Conservation (phyloP, 1,140 invertebrate species). For the Macrostomum lignano region DNA sequence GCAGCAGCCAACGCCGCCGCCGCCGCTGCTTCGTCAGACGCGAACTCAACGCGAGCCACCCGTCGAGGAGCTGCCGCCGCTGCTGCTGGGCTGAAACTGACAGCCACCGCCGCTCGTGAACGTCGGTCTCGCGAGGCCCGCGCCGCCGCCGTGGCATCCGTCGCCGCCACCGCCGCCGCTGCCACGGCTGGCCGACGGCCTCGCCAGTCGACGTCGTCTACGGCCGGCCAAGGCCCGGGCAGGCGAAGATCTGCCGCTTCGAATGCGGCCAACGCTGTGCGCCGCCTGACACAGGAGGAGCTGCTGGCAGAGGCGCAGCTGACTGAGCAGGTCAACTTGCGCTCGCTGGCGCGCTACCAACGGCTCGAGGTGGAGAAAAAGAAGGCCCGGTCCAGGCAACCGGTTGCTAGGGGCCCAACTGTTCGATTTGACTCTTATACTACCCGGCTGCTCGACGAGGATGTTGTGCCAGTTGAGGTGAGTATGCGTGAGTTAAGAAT, state of each 20-base stretch:
- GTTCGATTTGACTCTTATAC: slow-evolving; percentile 46
- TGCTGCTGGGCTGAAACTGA: not conserved
- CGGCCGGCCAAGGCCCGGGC: too few species aligned
- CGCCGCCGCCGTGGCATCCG: too few species aligned
- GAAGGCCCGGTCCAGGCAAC: slow-evolving; percentile 34
- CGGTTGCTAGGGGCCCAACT: slow-evolving; percentile 39
- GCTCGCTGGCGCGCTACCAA: slow-evolving; percentile 64
- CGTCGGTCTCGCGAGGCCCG: too few species aligned
- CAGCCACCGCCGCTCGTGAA: not conserved
- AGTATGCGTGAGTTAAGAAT: not conserved
- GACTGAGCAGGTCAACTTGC: slow-evolving; percentile 65
- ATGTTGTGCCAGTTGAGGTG: slow-evolving; percentile 7
- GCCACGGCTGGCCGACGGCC: too few species aligned
- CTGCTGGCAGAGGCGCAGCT: slow-evolving; percentile 62
- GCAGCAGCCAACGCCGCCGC: not conserved
- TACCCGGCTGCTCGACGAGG: slow-evolving; percentile 37
- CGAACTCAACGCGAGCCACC: not conserved
- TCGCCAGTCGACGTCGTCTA: too few species aligned
- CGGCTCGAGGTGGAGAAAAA: slow-evolving; percentile 71
- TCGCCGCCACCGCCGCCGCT: too few species aligned
- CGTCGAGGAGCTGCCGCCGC: slow-evolving; percentile 1
- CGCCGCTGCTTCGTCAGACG: not conserved
- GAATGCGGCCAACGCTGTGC: slow-evolving; percentile 17
- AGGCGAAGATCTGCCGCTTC: not conserved
- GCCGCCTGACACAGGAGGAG: slow-evolving; percentile 68